These are phyloP conservation scores for Xyrauchen texanus DNA, from an alignment of 2,113 vertebrate genomes.

Conservation along the genomic window DNA sequence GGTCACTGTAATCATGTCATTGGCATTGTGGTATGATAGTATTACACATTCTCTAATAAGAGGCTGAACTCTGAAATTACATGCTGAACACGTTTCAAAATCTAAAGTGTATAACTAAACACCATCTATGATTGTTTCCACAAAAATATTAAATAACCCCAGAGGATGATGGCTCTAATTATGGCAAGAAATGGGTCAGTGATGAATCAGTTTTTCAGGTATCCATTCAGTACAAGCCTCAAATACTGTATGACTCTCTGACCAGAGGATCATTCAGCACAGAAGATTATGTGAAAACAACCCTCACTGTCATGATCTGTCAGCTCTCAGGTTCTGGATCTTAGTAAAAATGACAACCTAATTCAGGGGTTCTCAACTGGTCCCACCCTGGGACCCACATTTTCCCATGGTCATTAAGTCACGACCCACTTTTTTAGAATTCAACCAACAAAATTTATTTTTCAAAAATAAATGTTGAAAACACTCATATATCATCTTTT, in stretches of 20 bases:
- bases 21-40: too few relatives aligned
- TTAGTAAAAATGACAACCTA: background rate
- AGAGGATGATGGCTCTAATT: background rate
- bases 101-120: constrained; percentile 3
- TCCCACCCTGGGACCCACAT: too few relatives aligned
- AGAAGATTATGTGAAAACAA: constrained; percentile 24
- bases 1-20: too few relatives aligned
- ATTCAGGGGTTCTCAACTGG: too few relatives aligned
- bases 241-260: constrained; percentile 4
- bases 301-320: too few relatives aligned
- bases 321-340: background rate
- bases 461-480: too few relatives aligned
- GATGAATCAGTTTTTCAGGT: constrained; percentile 10
- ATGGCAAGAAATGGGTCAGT: constrained; percentile 22
- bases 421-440: too few relatives aligned
- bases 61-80: too few relatives aligned
- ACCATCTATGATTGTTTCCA: constrained; percentile 16
- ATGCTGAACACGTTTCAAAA: background rate
- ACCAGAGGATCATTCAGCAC: constrained; percentile 4
- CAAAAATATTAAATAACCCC: background rate
- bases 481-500: too few relatives aligned
- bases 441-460: too few relatives aligned
- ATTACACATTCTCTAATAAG: too few relatives aligned
- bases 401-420: too few relatives aligned
- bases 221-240: constrained; percentile 24